Evolutionary conservation across 1,140 invertebrate genomes (phyloP).

Genomic region (Thaumatotibia leucotreta): DNA sequence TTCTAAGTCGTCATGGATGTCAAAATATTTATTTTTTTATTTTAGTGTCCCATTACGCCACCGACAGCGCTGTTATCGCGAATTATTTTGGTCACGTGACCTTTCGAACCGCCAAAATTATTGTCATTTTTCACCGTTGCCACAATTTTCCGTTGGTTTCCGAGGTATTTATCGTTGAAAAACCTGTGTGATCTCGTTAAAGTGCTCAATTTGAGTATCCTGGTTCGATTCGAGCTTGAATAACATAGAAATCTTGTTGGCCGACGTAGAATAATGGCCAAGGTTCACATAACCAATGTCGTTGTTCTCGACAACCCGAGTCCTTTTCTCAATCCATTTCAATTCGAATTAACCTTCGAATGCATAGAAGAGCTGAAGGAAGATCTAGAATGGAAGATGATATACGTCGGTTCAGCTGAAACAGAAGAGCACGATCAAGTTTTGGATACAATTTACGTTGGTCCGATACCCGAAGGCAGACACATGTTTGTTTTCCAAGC

Average conservation of each 20-base stretch:
- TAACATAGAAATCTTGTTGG: background rate
- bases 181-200: background rate
- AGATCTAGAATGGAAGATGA: constrained; percentile 99
- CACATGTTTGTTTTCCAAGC: constrained; percentile 98
- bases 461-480: constrained; percentile 96
- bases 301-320: constrained; percentile 98
- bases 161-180: constrained; percentile 2
- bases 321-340: constrained; percentile 96
- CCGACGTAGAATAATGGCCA: constrained; percentile 84
- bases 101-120: constrained; percentile 67
- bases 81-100: constrained; percentile 70
- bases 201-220: background rate
- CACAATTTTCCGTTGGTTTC: constrained; percentile 25
- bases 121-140: constrained; percentile 47
- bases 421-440: constrained; percentile 97
- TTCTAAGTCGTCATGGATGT: constrained; percentile 21
- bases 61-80: constrained; percentile 27
- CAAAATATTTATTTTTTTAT: constrained; percentile 35
- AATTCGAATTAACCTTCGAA: constrained; percentile 99
- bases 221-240: background rate
- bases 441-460: constrained; percentile 95
- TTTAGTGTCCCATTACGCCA: constrained; percentile 32
- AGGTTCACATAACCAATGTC: constrained; percentile 97
- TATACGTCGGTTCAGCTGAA: constrained; percentile 99
- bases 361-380: constrained; percentile 96